Percentiles rank a stretch among this genome's conserved stretches.
Conservation (phyloP, 2,797 vertebrate genomes). For the Nasua narica region DNA sequence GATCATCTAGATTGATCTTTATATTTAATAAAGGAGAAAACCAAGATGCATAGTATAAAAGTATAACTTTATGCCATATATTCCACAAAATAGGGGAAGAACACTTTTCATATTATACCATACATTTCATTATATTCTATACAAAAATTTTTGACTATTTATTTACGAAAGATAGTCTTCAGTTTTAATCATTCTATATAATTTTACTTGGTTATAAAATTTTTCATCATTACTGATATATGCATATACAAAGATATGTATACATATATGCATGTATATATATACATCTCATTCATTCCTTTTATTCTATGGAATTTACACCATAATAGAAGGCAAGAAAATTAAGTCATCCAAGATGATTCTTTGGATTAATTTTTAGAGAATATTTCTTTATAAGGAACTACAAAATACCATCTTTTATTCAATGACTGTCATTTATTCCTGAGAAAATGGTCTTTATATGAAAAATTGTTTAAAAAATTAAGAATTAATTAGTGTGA, state of each 20-base stretch:
- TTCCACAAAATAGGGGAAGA: background rate
- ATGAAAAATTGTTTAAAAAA: background rate
- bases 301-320: background rate
- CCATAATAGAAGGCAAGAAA: background rate
- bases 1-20: background rate
- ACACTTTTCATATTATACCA: background rate
- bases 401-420: background rate
- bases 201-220: background rate
- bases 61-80: background rate
- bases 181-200: slow-evolving; percentile 20
- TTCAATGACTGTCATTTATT: background rate
- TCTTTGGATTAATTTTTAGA: background rate
- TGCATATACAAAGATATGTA: background rate
- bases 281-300: background rate
- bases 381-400: background rate
- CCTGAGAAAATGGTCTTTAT: background rate
- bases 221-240: background rate
- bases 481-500: background rate
- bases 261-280: background rate
- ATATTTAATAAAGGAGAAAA: background rate
- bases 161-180: background rate
- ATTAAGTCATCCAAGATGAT: background rate
- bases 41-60: background rate
- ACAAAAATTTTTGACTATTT: slow-evolving; percentile 3
- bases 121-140: background rate